These are phyloP conservation scores for Oryzias dopingdopingensis DNA, from an alignment of 2,797 vertebrate genomes.

Conservation along the genomic window DNA sequence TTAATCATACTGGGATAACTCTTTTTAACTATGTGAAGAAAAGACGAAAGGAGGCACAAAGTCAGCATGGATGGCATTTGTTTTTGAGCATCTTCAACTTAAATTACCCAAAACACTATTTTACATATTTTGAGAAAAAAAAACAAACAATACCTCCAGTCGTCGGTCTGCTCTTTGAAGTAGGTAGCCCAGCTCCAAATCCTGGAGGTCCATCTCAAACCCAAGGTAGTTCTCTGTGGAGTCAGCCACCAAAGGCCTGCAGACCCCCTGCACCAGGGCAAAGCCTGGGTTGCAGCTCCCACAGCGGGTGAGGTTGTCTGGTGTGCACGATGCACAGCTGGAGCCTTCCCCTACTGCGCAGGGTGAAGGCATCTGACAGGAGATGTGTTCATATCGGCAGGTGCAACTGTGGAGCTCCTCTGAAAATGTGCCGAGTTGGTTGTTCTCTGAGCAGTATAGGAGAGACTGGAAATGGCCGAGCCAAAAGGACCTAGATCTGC, in stretches of 20 bases:
- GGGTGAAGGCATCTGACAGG: constrained; percentile 84
- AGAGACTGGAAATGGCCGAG: constrained; percentile 91
- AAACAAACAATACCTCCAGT: constrained; percentile 77
- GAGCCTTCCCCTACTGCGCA: constrained; percentile 85
- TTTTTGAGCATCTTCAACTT: no score
- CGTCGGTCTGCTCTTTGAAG: constrained; percentile 89
- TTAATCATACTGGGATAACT: no score
- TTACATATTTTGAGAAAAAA: constrained; percentile 37
- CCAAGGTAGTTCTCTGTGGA: constrained; percentile 95
- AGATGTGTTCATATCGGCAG: constrained; percentile 87
- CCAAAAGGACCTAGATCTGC: constrained; percentile 90
- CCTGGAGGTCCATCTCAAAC: constrained; percentile 94
- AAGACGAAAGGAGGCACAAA: no score
- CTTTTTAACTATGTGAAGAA: no score
- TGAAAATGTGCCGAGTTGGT: constrained; percentile 90
- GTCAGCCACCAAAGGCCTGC: constrained; percentile 92
- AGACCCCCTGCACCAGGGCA: constrained; percentile 86
- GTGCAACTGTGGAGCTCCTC: constrained; percentile 92
- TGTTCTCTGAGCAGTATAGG: constrained; percentile 95
- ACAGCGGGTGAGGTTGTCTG: constrained; percentile 93
- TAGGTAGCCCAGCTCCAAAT: constrained; percentile 90
- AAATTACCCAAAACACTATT: no score
- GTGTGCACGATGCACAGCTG: constrained; percentile 82
- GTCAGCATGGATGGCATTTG: no score
- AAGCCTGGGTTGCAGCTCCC: constrained; percentile 90